phyloP scores from a whole-genome alignment of 2,797 vertebrate species.

The Acanthiza pusilla region DNA sequence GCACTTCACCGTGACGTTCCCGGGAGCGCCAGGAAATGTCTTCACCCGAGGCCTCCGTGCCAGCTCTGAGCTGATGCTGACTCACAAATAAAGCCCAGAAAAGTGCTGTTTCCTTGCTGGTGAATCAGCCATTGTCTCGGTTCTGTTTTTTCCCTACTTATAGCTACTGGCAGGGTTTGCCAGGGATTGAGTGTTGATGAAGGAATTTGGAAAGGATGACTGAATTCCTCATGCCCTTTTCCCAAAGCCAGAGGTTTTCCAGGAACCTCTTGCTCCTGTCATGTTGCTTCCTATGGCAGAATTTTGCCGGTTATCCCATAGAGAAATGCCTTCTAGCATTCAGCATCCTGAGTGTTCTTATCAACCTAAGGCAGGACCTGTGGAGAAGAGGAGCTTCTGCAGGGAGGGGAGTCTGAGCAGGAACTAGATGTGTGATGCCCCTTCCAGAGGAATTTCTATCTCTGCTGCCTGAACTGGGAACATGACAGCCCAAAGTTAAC shows the following conservation, averaged over 20 bases:
- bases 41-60: background rate
- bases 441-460: background rate
- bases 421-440: background rate
- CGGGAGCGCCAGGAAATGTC: constrained; percentile 22
- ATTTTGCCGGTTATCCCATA: background rate
- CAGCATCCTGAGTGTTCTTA: background rate
- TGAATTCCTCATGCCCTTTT: constrained; percentile 41
- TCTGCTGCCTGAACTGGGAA: background rate
- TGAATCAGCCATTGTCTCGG: constrained; percentile 57
- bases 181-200: constrained; percentile 18
- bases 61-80: constrained; percentile 49
- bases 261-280: background rate
- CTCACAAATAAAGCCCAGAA: constrained; percentile 49
- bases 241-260: background rate
- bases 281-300: background rate
- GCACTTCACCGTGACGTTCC: background rate
- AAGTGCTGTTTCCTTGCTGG: constrained; percentile 34
- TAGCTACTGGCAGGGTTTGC: constrained; percentile 1
- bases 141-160: constrained; percentile 15
- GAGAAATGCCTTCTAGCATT: background rate
- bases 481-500: background rate
- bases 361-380: background rate
- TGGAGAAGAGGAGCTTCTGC: background rate
- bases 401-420: background rate
- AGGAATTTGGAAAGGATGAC: constrained; percentile 45